These are phyloP conservation scores for Bufo bufo DNA, from an alignment of 2,113 vertebrate species.

Conservation along the genomic window DNA sequence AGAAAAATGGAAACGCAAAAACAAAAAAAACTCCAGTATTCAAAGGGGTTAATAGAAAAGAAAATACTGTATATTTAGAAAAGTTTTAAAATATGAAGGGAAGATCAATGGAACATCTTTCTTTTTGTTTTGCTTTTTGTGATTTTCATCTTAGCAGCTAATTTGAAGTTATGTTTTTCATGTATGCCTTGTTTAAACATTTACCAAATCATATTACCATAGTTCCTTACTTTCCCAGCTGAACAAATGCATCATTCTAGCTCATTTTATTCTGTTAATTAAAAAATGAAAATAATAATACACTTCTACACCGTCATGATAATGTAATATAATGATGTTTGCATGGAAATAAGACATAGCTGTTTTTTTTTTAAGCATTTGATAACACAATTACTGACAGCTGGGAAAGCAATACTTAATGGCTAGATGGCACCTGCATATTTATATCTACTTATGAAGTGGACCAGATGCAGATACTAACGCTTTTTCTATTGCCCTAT, in stretches of 20 bases:
- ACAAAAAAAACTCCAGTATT: no score
- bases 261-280: conserved; percentile 15
- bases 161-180: not conserved
- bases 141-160: not conserved
- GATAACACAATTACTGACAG: conserved; percentile 58
- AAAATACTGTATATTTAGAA: no score
- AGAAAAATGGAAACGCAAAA: no score
- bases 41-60: no score
- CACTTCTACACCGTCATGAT: not conserved
- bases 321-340: not conserved
- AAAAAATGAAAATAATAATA: not conserved
- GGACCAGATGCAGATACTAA: conserved; percentile 53
- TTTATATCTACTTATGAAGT: conserved; percentile 59
- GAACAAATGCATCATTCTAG: not conserved
- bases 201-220: not conserved
- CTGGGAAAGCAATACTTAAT: conserved; percentile 57
- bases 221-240: not conserved
- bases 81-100: no score
- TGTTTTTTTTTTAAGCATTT: conserved; percentile 45
- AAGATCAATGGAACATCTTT: no score
- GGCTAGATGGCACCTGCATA: conserved; percentile 60
- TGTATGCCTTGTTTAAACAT: rapidly evolving
- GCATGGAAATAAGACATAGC: conserved; percentile 30
- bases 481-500: conserved; percentile 56
- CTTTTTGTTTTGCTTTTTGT: no score